A percentile compares a stretch with the other conserved stretches of the same genome.
Evolutionary conservation across 2,113 vertebrate species (phyloP).

Genomic region (Nerophis ophidion): DNA sequence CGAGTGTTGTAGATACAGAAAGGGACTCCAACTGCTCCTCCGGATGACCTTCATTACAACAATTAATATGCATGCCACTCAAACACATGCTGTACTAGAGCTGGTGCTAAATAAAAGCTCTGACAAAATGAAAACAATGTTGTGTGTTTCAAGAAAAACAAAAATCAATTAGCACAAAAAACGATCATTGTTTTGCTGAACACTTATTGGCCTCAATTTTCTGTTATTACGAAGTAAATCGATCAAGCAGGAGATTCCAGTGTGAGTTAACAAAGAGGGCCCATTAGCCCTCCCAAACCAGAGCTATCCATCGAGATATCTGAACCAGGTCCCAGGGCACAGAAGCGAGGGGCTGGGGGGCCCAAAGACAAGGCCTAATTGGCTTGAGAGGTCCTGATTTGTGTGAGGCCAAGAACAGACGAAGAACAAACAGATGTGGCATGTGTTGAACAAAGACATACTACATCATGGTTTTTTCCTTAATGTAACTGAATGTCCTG

Average conservation of each 20-base stretch:
- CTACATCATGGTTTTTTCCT: no score
- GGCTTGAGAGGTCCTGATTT: slow-evolving; percentile 26
- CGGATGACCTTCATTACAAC: slow-evolving; percentile 70
- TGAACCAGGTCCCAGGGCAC: slow-evolving; percentile 13
- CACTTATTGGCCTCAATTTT: slow-evolving; percentile 36
- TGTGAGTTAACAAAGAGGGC: slow-evolving; percentile 21
- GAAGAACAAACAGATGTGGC: neutral
- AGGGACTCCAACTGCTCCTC: slow-evolving; percentile 60
- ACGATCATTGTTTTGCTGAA: slow-evolving; percentile 12
- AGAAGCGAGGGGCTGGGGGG: neutral
- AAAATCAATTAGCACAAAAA: slow-evolving; percentile 13
- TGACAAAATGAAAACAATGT: no score
- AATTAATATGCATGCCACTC: slow-evolving; percentile 69
- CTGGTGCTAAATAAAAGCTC: neutral
- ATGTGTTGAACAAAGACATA: neutral
- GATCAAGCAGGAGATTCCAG: slow-evolving; percentile 32
- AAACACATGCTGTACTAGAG: slow-evolving; percentile 33
- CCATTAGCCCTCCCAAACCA: slow-evolving; percentile 23
- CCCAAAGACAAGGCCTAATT: slow-evolving; percentile 35
- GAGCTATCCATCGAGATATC: slow-evolving; percentile 25
- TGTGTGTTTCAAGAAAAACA: slow-evolving; percentile 9
- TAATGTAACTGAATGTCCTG: no score
- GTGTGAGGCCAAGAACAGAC: slow-evolving; percentile 9
- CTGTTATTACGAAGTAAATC: slow-evolving; percentile 32
- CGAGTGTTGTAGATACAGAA: slow-evolving; percentile 57